Evolutionary conservation across 2,113 vertebrate genomes (phyloP).

Genomic region (Peromyscus polionotus): DNA sequence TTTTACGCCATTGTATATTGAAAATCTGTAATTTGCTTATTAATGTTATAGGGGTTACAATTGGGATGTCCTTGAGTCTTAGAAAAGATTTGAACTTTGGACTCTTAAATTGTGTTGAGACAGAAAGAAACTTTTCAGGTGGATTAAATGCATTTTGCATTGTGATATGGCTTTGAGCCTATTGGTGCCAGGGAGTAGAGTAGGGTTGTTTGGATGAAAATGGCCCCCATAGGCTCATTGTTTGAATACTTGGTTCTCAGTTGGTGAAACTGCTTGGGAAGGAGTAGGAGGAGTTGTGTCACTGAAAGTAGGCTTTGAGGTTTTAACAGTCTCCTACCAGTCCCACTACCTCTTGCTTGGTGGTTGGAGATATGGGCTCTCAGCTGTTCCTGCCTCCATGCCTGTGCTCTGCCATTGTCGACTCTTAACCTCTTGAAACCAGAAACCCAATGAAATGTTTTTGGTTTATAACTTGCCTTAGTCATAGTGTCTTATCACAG

Average conservation of each 20-base stretch:
- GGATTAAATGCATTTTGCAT: not conserved
- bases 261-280: not conserved
- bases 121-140: not conserved
- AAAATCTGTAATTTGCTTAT: not conserved
- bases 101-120: not conserved
- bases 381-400: not conserved
- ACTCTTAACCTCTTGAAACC: not conserved
- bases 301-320: not conserved
- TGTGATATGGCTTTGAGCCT: not conserved
- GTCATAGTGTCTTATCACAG: not conserved
- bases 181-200: not conserved
- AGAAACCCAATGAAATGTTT: not conserved
- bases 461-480: not conserved
- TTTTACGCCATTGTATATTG: not conserved
- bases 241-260: not conserved
- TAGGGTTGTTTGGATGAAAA: not conserved
- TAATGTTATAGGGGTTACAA: not conserved
- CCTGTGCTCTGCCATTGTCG: not conserved
- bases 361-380: not conserved
- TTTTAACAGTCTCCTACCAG: not conserved
- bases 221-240: not conserved
- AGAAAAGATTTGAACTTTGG: not conserved
- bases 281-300: not conserved
- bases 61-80: not conserved
- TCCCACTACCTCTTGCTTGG: not conserved